These are phyloP conservation scores for Mercenaria mercenaria DNA, from an alignment of 1,140 invertebrate genomes.

Conservation along the genomic window DNA sequence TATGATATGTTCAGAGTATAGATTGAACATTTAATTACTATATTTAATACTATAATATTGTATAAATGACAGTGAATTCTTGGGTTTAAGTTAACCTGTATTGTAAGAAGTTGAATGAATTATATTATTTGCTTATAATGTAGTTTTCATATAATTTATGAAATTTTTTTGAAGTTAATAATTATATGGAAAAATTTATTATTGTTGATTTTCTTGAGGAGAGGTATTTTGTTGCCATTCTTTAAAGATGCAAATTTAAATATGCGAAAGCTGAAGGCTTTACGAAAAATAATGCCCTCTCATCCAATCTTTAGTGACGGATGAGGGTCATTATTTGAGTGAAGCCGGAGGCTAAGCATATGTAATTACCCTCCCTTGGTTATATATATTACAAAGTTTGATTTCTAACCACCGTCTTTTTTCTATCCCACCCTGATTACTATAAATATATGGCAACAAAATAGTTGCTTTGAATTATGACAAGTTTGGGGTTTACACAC, in stretches of 20 bases:
- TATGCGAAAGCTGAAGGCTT: background rate
- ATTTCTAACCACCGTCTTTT: no score
- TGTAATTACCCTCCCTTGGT: constrained; percentile 56
- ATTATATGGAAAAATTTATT: background rate
- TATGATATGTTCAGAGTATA: no score
- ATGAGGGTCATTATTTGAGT: constrained; percentile 43
- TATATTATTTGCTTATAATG: no score
- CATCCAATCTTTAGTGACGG: constrained; percentile 34
- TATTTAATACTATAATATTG: no score
- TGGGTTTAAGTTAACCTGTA: no score
- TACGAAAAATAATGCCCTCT: constrained; percentile 36
- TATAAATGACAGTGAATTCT: no score
- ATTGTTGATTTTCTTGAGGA: background rate
- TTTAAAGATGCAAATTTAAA: constrained; percentile 5
- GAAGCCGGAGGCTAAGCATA: constrained; percentile 12
- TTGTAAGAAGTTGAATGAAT: no score
- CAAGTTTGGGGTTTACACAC: background rate
- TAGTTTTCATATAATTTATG: no score
- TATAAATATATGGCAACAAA: background rate
- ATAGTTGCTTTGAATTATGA: background rate
- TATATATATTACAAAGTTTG: background rate
- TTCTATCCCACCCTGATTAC: background rate
- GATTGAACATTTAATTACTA: no score
- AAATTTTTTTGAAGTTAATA: background rate
- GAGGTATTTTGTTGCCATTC: background rate